Evolutionary conservation across 1,140 invertebrate species (phyloP).

Genomic region (Panulirus ornatus): DNA sequence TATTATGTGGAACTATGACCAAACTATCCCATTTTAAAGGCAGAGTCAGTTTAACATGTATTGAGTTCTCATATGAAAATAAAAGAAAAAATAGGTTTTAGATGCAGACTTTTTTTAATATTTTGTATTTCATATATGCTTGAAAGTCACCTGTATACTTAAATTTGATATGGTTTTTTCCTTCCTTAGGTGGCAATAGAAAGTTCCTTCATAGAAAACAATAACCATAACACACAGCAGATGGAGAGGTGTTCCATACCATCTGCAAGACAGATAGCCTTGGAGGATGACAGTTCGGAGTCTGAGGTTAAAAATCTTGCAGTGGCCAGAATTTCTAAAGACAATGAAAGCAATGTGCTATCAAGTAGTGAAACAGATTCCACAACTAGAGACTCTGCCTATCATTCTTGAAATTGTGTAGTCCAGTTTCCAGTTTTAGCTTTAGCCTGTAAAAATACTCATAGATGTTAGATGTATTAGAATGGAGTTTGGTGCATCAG

Average conservation of each 20-base stretch:
- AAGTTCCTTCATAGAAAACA: slow-evolving; percentile 27
- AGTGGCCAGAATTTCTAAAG: background rate
- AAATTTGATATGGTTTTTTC: background rate
- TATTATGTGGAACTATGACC: no score
- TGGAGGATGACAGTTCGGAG: background rate
- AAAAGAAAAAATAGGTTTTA: no score
- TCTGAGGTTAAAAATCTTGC: slow-evolving; percentile 2
- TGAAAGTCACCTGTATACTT: no score
- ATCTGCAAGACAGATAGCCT: background rate
- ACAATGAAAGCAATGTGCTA: background rate
- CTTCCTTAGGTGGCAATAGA: slow-evolving; percentile 18
- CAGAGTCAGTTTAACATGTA: no score
- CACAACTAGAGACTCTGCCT: background rate
- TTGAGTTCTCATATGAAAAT: no score
- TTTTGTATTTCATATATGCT: no score
- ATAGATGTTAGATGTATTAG: background rate
- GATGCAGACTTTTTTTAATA: no score
- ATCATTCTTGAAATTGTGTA: background rate
- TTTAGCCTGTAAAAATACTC: background rate
- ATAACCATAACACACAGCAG: slow-evolving; percentile 23
- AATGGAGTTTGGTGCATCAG: background rate
- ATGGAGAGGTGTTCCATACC: slow-evolving; percentile 13
- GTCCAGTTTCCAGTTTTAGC: background rate
- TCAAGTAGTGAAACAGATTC: background rate
- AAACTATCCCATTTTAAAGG: no score